A percentile compares a stretch with the other conserved stretches of the same genome.
Evolutionary conservation across 2,888 invertebrate genomes (phyloP).

Genomic region (Bugula neritina): DNA sequence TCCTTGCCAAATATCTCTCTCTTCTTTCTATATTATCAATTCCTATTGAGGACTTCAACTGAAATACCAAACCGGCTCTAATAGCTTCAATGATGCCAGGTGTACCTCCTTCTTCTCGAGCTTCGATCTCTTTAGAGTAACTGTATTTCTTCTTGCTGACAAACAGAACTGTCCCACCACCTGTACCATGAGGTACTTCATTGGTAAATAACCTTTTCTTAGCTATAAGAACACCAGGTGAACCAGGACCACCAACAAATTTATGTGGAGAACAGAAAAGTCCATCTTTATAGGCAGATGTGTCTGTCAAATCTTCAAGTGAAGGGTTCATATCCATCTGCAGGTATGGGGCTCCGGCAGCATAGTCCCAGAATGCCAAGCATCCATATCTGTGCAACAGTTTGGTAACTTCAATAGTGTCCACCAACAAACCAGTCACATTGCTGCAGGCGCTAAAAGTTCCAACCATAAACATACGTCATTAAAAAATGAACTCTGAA

Average conservation of each 20-base stretch:
- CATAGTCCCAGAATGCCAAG: constrained; percentile 38
- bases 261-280: constrained; percentile 37
- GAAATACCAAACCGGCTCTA: constrained; percentile 38
- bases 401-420: constrained; percentile 33
- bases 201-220: constrained; percentile 38
- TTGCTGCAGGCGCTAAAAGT: constrained; percentile 35
- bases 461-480: background rate
- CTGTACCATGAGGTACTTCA: constrained; percentile 34
- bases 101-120: constrained; percentile 41
- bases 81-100: constrained; percentile 41
- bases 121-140: constrained; percentile 38
- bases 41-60: constrained; percentile 33
- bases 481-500: too few relatives aligned
- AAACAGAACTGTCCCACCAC: constrained; percentile 40
- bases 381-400: constrained; percentile 37
- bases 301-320: background rate
- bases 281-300: constrained; percentile 37
- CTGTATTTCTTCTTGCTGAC: constrained; percentile 34
- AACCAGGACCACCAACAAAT: constrained; percentile 38
- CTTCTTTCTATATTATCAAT: constrained; percentile 1
- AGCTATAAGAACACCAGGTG: constrained; percentile 38
- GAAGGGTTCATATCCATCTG: constrained; percentile 37
- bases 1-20: constrained; percentile 6
- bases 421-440: constrained; percentile 39
- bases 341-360: constrained; percentile 37